Base-by-base conservation (phyloP, 2,113 vertebrate species). In the Pheucticus melanocephalus region DNA sequence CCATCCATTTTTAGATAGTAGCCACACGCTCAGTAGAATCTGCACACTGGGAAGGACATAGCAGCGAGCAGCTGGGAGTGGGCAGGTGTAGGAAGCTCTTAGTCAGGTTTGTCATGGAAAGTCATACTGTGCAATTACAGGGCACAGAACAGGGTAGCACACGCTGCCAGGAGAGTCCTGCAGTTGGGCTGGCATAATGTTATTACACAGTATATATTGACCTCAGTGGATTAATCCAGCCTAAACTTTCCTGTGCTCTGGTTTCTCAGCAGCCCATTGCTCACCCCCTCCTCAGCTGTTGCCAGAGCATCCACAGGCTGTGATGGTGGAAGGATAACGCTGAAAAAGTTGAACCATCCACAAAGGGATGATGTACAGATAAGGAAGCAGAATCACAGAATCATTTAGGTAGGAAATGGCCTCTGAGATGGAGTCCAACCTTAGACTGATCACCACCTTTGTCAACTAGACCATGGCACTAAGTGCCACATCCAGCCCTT, bases 1-100 rank as follows among this genome's bases (percentile, higher is more conserved):
- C n/a, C 54, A 66, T 88, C 79, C 82, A 82, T 88, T 90, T 97
- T 94, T 96, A 96, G 88, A 65, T 42, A 69, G 78, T 47, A 35
- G 75, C 68, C 90, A 91, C 84, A 66, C 25, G 37, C 65, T 76
- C 65, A 44, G 76, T 30, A 70, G 64, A 81, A 83, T 92, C 47
- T 77, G 19, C 54, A 53, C 21, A 3, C 20, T 81, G 68, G 51
- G 90, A 75, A 95, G 94, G 87, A 81, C 3, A 6, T 11, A 35
- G 75, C n/a, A 88, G 39, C 1, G 30, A 61, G 66, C 90, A 96
- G 75, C 85, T 94, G 85, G 39, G 59, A 88, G 71, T 65, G 76
- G 90, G 95, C 76, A 92, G 79, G 76, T 93, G 88, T 90, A 50
- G 94, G 95, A 97, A 93, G 76, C 24, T 92, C 80, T 92, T 93